Evolutionary conservation across 2,888 invertebrate species (phyloP).

Genomic region (Acanthopleura granulata): DNA sequence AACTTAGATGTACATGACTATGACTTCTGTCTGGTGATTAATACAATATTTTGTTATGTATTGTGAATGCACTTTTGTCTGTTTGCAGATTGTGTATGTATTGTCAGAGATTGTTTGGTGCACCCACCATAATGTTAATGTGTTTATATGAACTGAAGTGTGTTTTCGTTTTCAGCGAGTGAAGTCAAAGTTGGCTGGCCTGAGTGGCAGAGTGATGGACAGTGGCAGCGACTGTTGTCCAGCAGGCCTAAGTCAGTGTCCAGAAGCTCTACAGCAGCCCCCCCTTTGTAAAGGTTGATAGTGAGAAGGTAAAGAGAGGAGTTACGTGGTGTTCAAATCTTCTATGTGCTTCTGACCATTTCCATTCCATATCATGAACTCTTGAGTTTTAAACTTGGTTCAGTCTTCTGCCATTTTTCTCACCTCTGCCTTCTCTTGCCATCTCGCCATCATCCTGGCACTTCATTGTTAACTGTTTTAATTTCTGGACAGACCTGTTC

Average conservation of each 20-base stretch:
- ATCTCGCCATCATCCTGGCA: constrained; percentile 1
- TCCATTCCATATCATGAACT: constrained; percentile 7
- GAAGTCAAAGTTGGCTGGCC: background rate
- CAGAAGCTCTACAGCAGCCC: background rate
- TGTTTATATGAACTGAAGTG: background rate
- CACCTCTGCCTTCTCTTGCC: constrained; percentile 12
- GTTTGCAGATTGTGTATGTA: no score
- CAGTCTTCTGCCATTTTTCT: background rate
- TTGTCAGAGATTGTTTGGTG: no score
- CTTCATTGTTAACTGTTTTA: background rate
- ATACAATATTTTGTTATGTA: no score
- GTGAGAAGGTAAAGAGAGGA: constrained; percentile 2
- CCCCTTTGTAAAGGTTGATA: background rate
- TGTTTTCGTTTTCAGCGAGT: constrained; percentile 3
- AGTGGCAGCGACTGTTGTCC: no score
- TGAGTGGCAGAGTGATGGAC: no score
- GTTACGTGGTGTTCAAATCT: constrained; percentile 5
- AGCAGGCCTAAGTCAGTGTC: no score
- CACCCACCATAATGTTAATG: background rate
- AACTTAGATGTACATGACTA: no score
- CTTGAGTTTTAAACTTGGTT: background rate
- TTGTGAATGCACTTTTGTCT: no score
- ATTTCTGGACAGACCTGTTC: no score
- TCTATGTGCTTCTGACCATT: constrained; percentile 2
- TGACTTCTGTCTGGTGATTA: no score